These are phyloP conservation scores for Strigops habroptila DNA, from an alignment of 2,113 vertebrate species.

Conservation along the genomic window DNA sequence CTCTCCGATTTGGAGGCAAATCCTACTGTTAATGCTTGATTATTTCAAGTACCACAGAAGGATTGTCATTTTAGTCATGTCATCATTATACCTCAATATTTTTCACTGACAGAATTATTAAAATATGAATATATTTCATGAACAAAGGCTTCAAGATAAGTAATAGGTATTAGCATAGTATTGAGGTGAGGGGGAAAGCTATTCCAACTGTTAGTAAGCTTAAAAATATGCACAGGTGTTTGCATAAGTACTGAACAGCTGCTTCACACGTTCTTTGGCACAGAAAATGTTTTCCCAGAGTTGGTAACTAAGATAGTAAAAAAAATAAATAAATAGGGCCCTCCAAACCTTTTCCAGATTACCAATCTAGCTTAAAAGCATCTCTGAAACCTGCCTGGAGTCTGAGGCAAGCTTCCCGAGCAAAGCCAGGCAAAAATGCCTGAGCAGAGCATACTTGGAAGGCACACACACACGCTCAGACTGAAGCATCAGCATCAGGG, in stretches of 20 bases:
- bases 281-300: not conserved
- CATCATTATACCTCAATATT: not conserved
- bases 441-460: not conserved
- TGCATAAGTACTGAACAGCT: slow-evolving; percentile 18
- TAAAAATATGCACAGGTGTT: slow-evolving; percentile 53
- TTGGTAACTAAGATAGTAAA: not conserved
- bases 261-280: not conserved
- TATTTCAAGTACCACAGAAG: not conserved
- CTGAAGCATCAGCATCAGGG: not conserved
- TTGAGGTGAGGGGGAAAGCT: not conserved
- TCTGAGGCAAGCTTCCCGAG: not conserved
- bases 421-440: not conserved
- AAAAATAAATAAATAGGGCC: not conserved
- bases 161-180: not conserved
- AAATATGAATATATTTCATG: not conserved
- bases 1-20: not conserved
- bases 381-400: not conserved
- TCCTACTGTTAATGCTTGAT: not conserved
- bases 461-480: rapidly evolving
- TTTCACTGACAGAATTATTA: slow-evolving; percentile 12
- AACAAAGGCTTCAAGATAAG: slow-evolving; percentile 2
- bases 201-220: slow-evolving; percentile 18
- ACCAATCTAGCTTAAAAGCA: not conserved
- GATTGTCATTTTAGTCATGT: not conserved
- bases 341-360: not conserved